phyloP scores from a whole-genome alignment of 2,113 vertebrate genomes.

The Trogon surrucura region DNA sequence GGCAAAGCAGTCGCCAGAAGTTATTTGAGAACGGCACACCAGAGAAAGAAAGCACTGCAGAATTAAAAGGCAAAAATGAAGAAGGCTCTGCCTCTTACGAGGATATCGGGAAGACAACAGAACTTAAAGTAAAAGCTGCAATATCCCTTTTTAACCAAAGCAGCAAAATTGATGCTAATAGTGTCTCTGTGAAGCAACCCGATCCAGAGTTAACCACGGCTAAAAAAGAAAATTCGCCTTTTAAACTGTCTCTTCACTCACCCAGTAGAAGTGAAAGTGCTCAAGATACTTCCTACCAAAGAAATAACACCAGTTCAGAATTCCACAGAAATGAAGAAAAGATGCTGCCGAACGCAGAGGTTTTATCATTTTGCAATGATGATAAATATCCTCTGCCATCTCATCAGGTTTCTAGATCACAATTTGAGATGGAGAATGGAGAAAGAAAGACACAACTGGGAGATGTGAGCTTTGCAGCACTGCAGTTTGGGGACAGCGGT shows the following conservation, averaged over 20 bases:
- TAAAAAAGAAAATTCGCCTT: constrained; percentile 36
- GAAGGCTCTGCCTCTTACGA: background rate
- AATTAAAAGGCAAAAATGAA: constrained; percentile 46
- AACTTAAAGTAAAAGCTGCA: constrained; percentile 51
- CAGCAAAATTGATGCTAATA: constrained; percentile 19
- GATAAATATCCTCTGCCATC: constrained; percentile 1
- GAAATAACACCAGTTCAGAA: background rate
- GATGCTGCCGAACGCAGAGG: background rate
- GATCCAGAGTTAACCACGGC: constrained; percentile 12
- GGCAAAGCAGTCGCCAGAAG: constrained; percentile 61
- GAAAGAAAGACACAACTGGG: background rate
- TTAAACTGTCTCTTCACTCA: background rate
- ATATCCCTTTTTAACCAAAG: constrained; percentile 44
- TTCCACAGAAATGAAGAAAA: constrained; percentile 1
- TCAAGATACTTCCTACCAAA: constrained; percentile 18
- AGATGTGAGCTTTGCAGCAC: background rate
- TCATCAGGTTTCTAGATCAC: background rate
- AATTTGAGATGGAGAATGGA: constrained; percentile 52
- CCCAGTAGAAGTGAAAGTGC: constrained; percentile 28
- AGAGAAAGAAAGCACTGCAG: constrained; percentile 54
- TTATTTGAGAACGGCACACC: constrained; percentile 46
- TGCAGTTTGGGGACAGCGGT: background rate
- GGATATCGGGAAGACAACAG: constrained; percentile 31
- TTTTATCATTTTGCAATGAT: background rate
- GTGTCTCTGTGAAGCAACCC: background rate